A percentile compares a stretch with the other conserved stretches of the same genome.
These are phyloP conservation scores for Malurus splendens DNA, from an alignment of 2,797 vertebrate species.

Conservation along the genomic window DNA sequence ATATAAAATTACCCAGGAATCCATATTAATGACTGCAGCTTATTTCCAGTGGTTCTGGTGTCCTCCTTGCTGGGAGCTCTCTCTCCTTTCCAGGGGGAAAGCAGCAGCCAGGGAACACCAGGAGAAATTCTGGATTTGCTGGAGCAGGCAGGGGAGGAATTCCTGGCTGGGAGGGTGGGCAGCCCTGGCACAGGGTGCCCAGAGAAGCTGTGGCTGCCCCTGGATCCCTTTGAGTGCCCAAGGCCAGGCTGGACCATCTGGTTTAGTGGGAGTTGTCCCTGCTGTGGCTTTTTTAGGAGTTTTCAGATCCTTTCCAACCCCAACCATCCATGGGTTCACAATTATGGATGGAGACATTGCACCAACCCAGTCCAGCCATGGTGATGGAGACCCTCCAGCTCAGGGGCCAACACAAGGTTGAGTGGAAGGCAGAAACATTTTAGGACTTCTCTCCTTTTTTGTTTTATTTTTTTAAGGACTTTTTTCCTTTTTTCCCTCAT, in stretches of 20 bases:
- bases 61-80: neutral
- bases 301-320: neutral
- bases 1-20: constrained; percentile 40
- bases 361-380: neutral
- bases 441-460: no score
- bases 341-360: neutral
- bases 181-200: neutral
- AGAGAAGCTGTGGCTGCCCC: neutral
- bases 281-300: neutral
- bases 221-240: neutral
- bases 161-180: neutral
- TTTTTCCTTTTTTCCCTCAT: no score
- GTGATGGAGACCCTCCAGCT: neutral
- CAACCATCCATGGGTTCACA: neutral
- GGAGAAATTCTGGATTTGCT: neutral
- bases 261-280: neutral
- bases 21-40: neutral
- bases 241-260: neutral
- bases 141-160: neutral
- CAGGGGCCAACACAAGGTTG: neutral
- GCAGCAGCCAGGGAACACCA: neutral
- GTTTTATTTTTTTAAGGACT: no score
- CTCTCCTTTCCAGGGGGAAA: neutral
- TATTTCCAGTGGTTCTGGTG: neutral
- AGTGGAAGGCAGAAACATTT: neutral